These are phyloP conservation scores for Pterocles gutturalis DNA, from an alignment of 2,113 vertebrate genomes.

Conservation along the genomic window DNA sequence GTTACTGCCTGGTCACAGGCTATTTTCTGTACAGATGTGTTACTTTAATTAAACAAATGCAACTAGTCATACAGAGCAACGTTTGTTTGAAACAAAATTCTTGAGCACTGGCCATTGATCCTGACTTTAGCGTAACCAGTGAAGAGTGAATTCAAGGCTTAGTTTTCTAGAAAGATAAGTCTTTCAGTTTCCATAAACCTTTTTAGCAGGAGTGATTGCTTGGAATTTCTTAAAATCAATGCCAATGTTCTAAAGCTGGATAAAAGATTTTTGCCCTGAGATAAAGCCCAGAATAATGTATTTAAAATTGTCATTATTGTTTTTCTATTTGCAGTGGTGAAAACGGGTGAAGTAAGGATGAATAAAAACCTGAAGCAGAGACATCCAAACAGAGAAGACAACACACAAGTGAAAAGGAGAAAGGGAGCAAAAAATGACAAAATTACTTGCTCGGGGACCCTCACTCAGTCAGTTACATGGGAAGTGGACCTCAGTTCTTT, in stretches of 20 bases:
- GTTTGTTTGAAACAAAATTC: conserved; percentile 56
- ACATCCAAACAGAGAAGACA: neutral
- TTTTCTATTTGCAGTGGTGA: neutral
- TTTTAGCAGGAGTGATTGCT: neutral
- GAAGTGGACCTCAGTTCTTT: neutral
- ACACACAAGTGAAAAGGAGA: neutral
- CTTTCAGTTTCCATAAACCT: neutral
- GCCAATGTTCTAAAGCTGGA: neutral
- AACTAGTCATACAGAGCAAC: conserved; percentile 70
- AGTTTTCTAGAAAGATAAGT: neutral
- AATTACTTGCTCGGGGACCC: neutral
- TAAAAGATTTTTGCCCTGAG: neutral
- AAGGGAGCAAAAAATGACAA: neutral
- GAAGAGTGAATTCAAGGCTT: neutral
- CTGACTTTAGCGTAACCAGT: neutral
- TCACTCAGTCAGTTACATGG: neutral
- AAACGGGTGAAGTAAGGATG: neutral
- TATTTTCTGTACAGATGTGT: conserved; percentile 80
- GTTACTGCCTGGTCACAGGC: conserved; percentile 72
- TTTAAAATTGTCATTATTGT: neutral
- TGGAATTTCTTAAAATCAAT: neutral
- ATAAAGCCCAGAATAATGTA: neutral
- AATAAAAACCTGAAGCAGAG: neutral
- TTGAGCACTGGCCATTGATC: neutral
- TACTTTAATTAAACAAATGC: conserved; percentile 84